Evolutionary conservation across 2,113 vertebrate species (phyloP), one percentile per base, ranked within the genome.

Genomic region (Acinonyx jubatus): DNA sequence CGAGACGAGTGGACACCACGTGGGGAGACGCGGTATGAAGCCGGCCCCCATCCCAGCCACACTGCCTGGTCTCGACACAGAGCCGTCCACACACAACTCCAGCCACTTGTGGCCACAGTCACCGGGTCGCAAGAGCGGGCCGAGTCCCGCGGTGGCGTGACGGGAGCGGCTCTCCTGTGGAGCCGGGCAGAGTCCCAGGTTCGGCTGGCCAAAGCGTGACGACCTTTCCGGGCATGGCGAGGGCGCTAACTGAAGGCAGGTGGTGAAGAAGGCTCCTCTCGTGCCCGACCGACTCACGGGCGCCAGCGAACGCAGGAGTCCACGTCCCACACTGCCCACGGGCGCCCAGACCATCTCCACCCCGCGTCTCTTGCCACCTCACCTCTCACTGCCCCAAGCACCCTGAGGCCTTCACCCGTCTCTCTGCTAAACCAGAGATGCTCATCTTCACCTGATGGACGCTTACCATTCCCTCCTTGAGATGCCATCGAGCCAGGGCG

Each of bases 301-400:
- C 7, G 6, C 31, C 16, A 0, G 0, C 4, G 10, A 25, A 63
- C 1, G 18, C 27, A 36, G 21, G 76, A 29, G 45, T 4, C 36
- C 16, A 33, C 14, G 10, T 5, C 57, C 23, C 4, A 5, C 27
- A 38, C 2, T 7, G 23, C 33, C n/a, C 11, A 11, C 0, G 0
- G 33, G 4, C 1, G 33, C 9, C 15, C 19, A 13, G 31, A 25
- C 9, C 48, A 3, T 68, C 73, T 9, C 52, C 50, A 31, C 2
- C 19, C 23, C 0, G 0, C 3, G 12, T 19, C 23, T 29, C 10
- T 48, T 50, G 8, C 45, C 45, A 45, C 45, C 27, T 16, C 63
- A 36, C 2, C 41, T 33, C 4, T 68, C 23, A 25, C 10, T 12
- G n/a, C 14, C 55, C 29, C 48, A 65, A 36, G 16, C 4, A 31